Evolutionary conservation across 1,140 invertebrate species (phyloP).

Genomic region (Drosophila mojavensis): DNA sequence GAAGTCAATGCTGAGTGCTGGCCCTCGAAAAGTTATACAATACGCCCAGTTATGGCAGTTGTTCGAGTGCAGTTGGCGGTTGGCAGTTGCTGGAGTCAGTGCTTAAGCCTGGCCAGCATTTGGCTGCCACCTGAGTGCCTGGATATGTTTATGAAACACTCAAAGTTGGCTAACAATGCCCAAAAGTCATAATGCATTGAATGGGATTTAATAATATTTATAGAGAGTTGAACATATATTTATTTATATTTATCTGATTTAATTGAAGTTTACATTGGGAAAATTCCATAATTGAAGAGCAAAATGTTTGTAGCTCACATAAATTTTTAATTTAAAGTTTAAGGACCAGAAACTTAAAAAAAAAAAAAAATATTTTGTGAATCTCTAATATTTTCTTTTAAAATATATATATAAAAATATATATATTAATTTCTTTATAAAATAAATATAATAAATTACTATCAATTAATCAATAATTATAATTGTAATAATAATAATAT

Average conservation of each 20-base stretch:
- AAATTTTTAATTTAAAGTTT: too few species aligned
- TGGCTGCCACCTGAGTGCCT: constrained; percentile 38
- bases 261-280: too few species aligned
- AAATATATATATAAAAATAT: too few species aligned
- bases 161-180: constrained; percentile 11
- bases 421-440: too few species aligned
- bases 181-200: background rate
- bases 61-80: constrained; percentile 25
- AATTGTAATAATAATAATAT: too few species aligned
- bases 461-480: too few species aligned
- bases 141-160: constrained; percentile 36
- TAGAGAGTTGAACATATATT: background rate
- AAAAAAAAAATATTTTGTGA: too few species aligned
- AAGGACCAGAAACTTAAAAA: too few species aligned
- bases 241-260: background rate
- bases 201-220: background rate
- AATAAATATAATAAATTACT: too few species aligned
- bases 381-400: too few species aligned
- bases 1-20: constrained; percentile 28
- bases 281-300: too few species aligned
- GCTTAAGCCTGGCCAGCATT: constrained; percentile 21
- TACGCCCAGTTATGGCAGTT: constrained; percentile 37
- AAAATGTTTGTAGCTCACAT: too few species aligned
- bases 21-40: constrained; percentile 42
- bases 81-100: constrained; percentile 5